Conservation (phyloP, 2,888 invertebrate genomes). For the Thysanoteuthis rhombus region DNA sequence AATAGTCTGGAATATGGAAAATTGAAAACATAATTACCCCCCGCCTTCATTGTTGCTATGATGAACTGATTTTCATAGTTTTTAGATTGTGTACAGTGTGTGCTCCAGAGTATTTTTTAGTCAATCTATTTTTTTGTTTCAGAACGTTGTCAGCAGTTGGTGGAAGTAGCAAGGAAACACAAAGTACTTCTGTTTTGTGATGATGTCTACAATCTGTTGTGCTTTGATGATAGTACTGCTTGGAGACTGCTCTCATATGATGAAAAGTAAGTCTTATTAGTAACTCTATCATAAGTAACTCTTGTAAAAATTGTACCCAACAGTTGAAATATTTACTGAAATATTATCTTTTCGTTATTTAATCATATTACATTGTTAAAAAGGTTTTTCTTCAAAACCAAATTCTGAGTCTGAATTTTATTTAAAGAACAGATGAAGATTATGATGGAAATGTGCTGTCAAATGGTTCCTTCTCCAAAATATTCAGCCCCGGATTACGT, state of each 20-base stretch:
- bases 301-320: too few relatives aligned
- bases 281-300: too few relatives aligned
- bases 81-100: too few relatives aligned
- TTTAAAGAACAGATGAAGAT: conserved; percentile 58
- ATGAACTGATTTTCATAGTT: too few relatives aligned
- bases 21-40: too few relatives aligned
- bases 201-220: conserved; percentile 75
- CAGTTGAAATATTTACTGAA: too few relatives aligned
- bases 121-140: too few relatives aligned
- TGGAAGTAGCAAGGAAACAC: conserved; percentile 61
- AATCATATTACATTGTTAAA: not conserved
- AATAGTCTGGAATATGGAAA: too few relatives aligned
- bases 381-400: not conserved
- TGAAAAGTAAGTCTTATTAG: conserved; percentile 48
- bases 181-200: conserved; percentile 72
- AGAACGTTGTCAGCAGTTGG: conserved; percentile 58
- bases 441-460: conserved; percentile 73
- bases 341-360: too few relatives aligned
- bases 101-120: too few relatives aligned
- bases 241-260: conserved; percentile 73
- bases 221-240: conserved; percentile 68
- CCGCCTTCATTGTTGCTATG: too few relatives aligned
- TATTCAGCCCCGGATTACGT: conserved; percentile 75
- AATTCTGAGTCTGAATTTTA: not conserved
- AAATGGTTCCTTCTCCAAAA: conserved; percentile 76